These are phyloP conservation scores for Petrocephalus microphthalmus DNA, from an alignment of 2,113 vertebrate genomes.

Conservation along the genomic window DNA sequence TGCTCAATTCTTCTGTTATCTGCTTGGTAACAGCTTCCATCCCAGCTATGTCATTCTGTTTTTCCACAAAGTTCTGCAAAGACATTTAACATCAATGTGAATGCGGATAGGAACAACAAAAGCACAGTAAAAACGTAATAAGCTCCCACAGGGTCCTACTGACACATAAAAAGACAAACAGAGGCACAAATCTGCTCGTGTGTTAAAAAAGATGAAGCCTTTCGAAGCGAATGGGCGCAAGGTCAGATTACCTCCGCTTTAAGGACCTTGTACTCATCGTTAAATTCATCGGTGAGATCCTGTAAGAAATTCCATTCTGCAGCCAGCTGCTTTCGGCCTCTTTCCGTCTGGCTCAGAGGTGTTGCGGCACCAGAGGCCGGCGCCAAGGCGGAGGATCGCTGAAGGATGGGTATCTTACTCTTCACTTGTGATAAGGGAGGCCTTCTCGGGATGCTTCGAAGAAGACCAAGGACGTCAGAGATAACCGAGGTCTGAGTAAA, in stretches of 20 bases:
- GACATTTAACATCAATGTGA: slow-evolving; percentile 6
- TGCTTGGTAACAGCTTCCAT: slow-evolving; percentile 49
- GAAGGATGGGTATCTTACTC: slow-evolving; percentile 57
- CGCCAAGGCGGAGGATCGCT: slow-evolving; percentile 20
- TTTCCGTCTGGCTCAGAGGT: background rate
- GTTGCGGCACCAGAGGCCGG: background rate
- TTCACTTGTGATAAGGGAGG: slow-evolving; percentile 38
- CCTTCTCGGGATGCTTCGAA: slow-evolving; percentile 47
- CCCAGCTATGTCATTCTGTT: slow-evolving; percentile 47
- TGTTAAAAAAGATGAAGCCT: background rate
- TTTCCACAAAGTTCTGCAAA: slow-evolving; percentile 31
- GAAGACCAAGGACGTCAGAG: slow-evolving; percentile 52
- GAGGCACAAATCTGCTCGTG: background rate
- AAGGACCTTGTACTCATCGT: slow-evolving; percentile 59
- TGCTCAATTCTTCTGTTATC: slow-evolving; percentile 54
- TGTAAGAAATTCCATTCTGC: slow-evolving; percentile 46
- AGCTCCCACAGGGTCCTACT: background rate
- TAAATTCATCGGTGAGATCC: slow-evolving; percentile 58
- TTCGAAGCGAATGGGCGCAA: background rate
- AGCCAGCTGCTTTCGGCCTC: slow-evolving; percentile 27
- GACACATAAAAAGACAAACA: background rate
- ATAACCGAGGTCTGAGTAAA: slow-evolving; percentile 44
- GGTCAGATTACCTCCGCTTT: slow-evolving; percentile 53
- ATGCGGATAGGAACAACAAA: background rate
- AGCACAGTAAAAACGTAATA: slow-evolving; percentile 6